Conservation (phyloP, 1,140 invertebrate genomes). For the Neotoxoptera formosana region DNA sequence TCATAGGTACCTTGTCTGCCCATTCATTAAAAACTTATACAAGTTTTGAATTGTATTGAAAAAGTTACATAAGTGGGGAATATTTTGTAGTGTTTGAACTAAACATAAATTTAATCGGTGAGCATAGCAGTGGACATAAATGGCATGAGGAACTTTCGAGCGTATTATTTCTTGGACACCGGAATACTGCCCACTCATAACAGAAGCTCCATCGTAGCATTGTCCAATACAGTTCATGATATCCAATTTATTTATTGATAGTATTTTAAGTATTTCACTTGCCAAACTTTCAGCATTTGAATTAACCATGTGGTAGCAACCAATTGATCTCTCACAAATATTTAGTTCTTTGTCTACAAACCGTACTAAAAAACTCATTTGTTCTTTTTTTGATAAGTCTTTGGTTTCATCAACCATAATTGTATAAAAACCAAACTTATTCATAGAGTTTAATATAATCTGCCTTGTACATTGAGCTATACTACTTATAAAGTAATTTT, state of each 20-base stretch:
- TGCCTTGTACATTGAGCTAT: neutral
- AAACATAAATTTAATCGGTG: slow-evolving; percentile 59
- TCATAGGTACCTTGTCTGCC: neutral
- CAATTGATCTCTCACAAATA: no score
- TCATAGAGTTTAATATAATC: slow-evolving; percentile 15
- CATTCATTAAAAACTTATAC: neutral
- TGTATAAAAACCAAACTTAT: neutral
- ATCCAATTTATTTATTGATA: neutral
- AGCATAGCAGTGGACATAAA: slow-evolving; percentile 60
- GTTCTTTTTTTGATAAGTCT: neutral
- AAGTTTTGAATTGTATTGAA: neutral
- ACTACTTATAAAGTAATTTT: slow-evolving; percentile 24
- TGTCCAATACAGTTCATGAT: slow-evolving; percentile 8
- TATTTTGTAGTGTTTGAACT: neutral
- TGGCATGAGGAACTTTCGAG: slow-evolving; percentile 59
- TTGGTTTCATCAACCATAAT: slow-evolving; percentile 27
- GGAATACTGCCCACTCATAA: slow-evolving; percentile 59
- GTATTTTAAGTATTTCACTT: neutral
- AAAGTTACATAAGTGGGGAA: neutral
- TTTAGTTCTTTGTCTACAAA: no score
- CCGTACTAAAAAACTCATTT: no score
- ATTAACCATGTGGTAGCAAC: no score
- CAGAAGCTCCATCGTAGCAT: slow-evolving; percentile 55
- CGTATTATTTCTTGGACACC: slow-evolving; percentile 60
- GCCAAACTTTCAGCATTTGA: no score